phyloP scores from a whole-genome alignment of 1,140 invertebrate species.

The Heliconius eleuchia region DNA sequence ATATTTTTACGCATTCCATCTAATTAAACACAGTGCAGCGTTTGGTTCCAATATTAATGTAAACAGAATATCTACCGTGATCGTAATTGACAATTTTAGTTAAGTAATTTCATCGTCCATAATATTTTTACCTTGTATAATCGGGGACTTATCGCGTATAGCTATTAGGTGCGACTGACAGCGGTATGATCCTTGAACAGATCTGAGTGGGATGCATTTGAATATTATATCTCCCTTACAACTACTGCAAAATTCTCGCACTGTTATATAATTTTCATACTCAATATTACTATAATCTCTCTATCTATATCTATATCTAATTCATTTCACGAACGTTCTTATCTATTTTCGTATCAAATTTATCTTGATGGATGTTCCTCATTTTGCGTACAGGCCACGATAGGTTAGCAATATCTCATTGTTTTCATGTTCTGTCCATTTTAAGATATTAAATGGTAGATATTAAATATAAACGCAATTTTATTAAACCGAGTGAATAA shows the following conservation, averaged over 20 bases:
- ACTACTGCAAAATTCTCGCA: neutral
- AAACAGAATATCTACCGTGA: no score
- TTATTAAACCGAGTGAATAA: no score
- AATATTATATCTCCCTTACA: slow-evolving; percentile 17
- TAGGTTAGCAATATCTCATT: no score
- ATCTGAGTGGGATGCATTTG: slow-evolving; percentile 16
- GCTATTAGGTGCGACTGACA: slow-evolving; percentile 18
- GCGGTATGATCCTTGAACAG: neutral
- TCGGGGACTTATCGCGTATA: neutral
- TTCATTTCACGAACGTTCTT: neutral
- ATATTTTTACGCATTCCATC: no score
- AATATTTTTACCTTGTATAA: neutral
- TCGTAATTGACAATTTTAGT: neutral
- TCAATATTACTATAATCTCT: neutral
- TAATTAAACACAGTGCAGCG: no score
- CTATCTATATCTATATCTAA: neutral
- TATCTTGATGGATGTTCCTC: neutral
- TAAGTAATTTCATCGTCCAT: neutral
- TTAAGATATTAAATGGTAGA: no score
- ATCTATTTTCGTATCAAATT: neutral
- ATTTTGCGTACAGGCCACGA: no score
- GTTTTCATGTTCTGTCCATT: no score
- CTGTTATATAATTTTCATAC: neutral
- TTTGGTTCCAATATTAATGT: no score
- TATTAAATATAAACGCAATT: no score